Evolutionary conservation across 2,797 vertebrate species (phyloP).

Genomic region (Philypnodon macrostomus): DNA sequence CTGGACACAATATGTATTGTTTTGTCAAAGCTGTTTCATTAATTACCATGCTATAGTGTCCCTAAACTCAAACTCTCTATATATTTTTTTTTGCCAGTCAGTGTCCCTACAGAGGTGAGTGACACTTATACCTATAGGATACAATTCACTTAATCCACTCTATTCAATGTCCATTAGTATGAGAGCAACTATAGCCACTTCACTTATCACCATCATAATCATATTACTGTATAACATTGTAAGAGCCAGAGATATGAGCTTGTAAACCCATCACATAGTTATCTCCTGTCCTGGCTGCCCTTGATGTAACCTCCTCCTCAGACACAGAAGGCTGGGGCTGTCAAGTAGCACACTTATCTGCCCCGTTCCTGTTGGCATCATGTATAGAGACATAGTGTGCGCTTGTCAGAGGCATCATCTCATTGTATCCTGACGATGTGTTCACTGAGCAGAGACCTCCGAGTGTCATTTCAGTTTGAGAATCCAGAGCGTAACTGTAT

Average conservation of each 20-base stretch:
- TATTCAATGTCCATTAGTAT: not conserved
- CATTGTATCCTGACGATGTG: conserved; percentile 33
- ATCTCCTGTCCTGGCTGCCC: conserved; percentile 37
- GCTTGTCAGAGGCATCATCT: conserved; percentile 49
- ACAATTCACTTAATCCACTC: not conserved
- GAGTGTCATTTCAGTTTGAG: conserved; percentile 50
- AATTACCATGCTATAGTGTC: no score
- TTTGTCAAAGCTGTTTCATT: no score
- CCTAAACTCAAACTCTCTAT: no score
- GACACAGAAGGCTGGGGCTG: conserved; percentile 29
- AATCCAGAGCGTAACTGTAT: conserved; percentile 35
- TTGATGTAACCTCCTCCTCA: conserved; percentile 24
- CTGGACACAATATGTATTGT: no score
- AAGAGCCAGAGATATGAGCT: not conserved
- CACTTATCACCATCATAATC: not conserved
- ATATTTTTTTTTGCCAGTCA: no score
- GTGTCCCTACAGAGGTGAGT: no score
- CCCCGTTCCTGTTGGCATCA: conserved; percentile 25
- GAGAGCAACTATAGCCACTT: not conserved
- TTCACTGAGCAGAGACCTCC: conserved; percentile 36
- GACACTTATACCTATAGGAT: not conserved
- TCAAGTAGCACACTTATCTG: conserved; percentile 51
- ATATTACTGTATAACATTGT: not conserved
- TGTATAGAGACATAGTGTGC: conserved; percentile 21
- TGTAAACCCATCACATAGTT: not conserved